Percentiles rank a stretch among this genome's conserved stretches.
phyloP scores from a whole-genome alignment of 2,113 vertebrate species.

The Cnemophilus loriae region DNA sequence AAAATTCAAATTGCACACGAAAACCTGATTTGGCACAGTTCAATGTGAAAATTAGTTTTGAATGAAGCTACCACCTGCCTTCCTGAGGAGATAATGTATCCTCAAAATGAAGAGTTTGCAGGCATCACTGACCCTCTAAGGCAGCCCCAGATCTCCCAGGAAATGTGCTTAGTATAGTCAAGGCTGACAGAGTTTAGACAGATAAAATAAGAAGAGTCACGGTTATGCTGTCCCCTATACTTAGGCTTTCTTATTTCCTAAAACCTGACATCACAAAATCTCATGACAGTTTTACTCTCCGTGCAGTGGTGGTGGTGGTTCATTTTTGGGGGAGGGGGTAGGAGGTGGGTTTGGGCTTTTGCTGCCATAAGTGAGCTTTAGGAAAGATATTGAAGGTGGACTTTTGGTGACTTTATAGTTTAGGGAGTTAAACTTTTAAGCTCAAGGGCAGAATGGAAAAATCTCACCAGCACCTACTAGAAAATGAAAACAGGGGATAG shows the following conservation, averaged over 20 bases:
- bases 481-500: not conserved
- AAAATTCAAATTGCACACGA: not conserved
- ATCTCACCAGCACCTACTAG: not conserved
- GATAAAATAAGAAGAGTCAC: not conserved
- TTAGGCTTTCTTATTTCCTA: not conserved
- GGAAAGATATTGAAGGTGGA: not conserved
- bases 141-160: not conserved
- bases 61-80: conserved; percentile 21
- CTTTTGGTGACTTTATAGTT: not conserved
- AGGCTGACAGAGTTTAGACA: not conserved
- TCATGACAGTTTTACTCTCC: not conserved
- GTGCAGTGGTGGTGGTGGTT: not conserved
- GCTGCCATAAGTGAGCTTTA: not conserved
- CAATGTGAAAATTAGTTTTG: conserved; percentile 15
- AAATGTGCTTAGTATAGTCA: not conserved
- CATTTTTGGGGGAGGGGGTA: not conserved
- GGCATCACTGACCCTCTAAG: not conserved
- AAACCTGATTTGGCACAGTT: conserved; percentile 32
- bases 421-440: not conserved
- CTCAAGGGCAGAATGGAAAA: not conserved
- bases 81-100: conserved; percentile 1
- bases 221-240: not conserved
- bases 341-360: not conserved
- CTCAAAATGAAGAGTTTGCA: not conserved
- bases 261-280: not conserved